These are phyloP conservation scores for Papilio gigon DNA, from an alignment of 2,888 invertebrate genomes.

Conservation along the genomic window DNA sequence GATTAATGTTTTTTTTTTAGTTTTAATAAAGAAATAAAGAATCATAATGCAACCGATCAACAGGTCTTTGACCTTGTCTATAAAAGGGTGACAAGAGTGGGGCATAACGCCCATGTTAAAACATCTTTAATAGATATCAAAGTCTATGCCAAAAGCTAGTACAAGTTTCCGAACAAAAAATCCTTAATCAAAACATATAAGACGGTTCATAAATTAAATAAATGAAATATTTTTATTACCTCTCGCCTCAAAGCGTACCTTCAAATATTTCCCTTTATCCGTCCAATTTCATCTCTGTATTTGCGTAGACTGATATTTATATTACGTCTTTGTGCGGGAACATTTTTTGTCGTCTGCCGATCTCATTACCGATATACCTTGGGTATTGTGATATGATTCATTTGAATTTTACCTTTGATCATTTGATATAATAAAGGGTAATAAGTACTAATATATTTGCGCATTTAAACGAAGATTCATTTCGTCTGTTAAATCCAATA, in stretches of 20 bases:
- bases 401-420: constrained; percentile 29
- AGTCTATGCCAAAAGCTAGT: too few relatives aligned
- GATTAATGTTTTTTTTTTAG: too few relatives aligned
- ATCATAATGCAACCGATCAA: too few relatives aligned
- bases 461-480: too few relatives aligned
- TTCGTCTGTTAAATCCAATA: too few relatives aligned
- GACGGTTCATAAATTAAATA: not conserved
- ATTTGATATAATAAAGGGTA: constrained; percentile 1
- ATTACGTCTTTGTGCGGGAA: constrained; percentile 43
- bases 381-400: constrained; percentile 42
- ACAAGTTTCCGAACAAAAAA: too few relatives aligned
- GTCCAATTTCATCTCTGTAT: constrained; percentile 73
- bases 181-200: not conserved
- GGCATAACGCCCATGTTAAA: too few relatives aligned
- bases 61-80: too few relatives aligned
- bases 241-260: constrained; percentile 26
- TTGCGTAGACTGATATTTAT: constrained; percentile 33
- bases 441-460: too few relatives aligned
- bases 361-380: constrained; percentile 70
- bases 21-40: too few relatives aligned
- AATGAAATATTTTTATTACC: constrained; percentile 6
- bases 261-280: constrained; percentile 40
- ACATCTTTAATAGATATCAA: too few relatives aligned
- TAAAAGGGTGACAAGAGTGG: too few relatives aligned
- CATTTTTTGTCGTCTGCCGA: constrained; percentile 50